Evolutionary conservation across 2,888 invertebrate genomes (phyloP), one percentile per base, ranked within the genome.

Genomic region (Himalopsyche anomala): DNA sequence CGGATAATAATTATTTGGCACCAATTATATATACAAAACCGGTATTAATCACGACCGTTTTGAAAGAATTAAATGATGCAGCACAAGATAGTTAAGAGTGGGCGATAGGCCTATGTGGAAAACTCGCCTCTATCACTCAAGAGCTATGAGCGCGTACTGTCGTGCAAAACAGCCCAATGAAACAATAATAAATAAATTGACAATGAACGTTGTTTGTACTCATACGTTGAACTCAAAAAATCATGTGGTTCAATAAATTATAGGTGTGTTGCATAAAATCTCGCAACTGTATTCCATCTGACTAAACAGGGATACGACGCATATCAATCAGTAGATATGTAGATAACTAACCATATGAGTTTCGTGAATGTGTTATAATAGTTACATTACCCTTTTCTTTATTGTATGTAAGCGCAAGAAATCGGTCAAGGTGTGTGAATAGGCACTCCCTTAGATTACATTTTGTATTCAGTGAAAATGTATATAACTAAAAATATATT

Each of bases 1-100:
- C 84, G 88, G 88, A 86, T 62, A 84, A 17, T 74, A 74, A 17
- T 62, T 62, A 83, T 88, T 38, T 88, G 17, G 88, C 88, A 87
- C 79, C 79, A 83, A 81, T 83, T 85, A 82, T 81, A 80, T 79
- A 80, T 38, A 81, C 81, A 85, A 85, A 55, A 55, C 54, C 36
- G 82, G 79, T 81, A 86, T 80, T 40, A 83, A 79, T 2, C 54
- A 62, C 82, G 28, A 81, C 84, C 81, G 62, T 79, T 81, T 85
- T 85, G 81, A 45, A 62, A 45, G 8, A 74, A 74, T 15, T 12
- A 74, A 38, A 28, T 36, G 74, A 74, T 74, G 74, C 74, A 36
- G 74, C 12, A 12, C 12, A 38, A 38, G 9, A 69, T 28, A 1
- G 4, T 36, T 62, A 9, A n/a, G 28, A 1, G 55, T 55, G 4